Base-by-base conservation (phyloP, 2,113 vertebrate species). In the Sander lucioperca region DNA sequence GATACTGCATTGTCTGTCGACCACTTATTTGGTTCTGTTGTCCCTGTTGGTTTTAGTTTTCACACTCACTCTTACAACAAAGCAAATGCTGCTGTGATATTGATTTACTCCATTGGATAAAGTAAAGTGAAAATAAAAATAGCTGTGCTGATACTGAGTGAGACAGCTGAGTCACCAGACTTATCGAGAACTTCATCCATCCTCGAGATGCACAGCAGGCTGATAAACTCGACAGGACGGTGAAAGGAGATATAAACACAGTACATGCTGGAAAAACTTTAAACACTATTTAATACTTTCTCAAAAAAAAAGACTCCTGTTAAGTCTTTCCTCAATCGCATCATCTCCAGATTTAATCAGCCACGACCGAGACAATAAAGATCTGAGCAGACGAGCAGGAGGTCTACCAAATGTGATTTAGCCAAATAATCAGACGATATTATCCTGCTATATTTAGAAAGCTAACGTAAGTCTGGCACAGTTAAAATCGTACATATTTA, bases 361-460 rank as follows among this genome's bases (percentile, higher is more conserved):
- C 36, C 16, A 10, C 5, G 10, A 53, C 56, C 21, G 21, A 53
- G 47, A 83, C 23, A 62, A 11, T 27, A 16, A 69, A 74, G 59
- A 78, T 63, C 5, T 25, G 78, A 70, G 63, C 74, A 56, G 39
- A 62, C 9, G 6, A 33, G 48, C 48, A 71, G 59, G 43, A 77
- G 75, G 33, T 67, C 64, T 18, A n/a, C 56, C 33, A 78, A 83
- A 85, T 78, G 64, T 68, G 25, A 87, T 75, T 80, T 27, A 66
- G 58, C 19, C 53, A 77, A 65, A 74, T 5, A 69, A 65, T 70
- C 63, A 74, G 36, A 80, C 11, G 5, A 18, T 25, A 68, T 78
- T 39, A 59, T 19, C 18, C 45, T 64, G 58, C 45, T 72, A 50
- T 62, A 54, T 67, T 64, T 30, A 59, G 51, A 45, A 69, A n/a